Evolutionary conservation across 2,113 vertebrate genomes (phyloP).

Genomic region (Pterocles burchelli): DNA sequence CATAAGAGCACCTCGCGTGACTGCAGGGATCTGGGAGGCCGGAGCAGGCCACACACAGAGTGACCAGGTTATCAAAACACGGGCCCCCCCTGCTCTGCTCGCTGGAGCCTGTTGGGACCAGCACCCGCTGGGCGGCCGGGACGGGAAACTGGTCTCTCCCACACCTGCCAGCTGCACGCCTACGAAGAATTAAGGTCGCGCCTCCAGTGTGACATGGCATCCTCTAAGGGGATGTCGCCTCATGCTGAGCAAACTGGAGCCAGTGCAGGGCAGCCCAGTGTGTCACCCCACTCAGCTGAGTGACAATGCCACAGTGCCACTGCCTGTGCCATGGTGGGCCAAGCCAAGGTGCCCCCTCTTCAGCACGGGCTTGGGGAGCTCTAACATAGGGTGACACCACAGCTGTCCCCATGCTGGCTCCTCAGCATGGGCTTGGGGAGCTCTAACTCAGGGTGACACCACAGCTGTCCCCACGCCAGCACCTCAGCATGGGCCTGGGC

Average conservation of each 20-base stretch:
- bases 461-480: not conserved
- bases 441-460: not conserved
- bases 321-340: fast-evolving
- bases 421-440: not conserved
- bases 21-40: not conserved
- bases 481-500: not conserved
- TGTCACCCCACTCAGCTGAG: fast-evolving
- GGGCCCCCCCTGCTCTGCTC: fast-evolving
- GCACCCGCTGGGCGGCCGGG: fast-evolving
- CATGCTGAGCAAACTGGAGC: fast-evolving
- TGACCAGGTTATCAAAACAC: not conserved
- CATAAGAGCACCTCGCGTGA: not conserved
- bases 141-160: fast-evolving
- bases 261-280: fast-evolving
- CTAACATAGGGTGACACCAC: not conserved
- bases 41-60: not conserved
- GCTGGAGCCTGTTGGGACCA: fast-evolving
- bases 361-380: not conserved
- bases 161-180: fast-evolving
- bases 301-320: fast-evolving
- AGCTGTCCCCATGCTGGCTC: not conserved
- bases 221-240: not conserved
- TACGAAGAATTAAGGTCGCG: fast-evolving
- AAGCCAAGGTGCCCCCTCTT: fast-evolving
- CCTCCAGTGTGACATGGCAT: fast-evolving